Evolutionary conservation across 2,888 invertebrate genomes (phyloP).

Genomic region (Axea sp.): DNA sequence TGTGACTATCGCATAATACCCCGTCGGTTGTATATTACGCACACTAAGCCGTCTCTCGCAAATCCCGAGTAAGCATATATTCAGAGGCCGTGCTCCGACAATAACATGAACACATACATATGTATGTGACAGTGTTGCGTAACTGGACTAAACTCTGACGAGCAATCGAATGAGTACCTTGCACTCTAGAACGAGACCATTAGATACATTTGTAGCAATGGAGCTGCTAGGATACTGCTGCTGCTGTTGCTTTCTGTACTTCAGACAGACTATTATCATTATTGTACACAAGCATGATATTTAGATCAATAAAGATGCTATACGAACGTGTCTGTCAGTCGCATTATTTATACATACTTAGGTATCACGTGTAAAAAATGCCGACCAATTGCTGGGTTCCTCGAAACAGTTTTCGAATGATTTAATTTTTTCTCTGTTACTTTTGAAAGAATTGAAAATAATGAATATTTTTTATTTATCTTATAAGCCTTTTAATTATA

Average conservation of each 20-base stretch:
- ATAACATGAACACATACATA: conserved; percentile 39
- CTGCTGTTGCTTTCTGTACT: conserved; percentile 36
- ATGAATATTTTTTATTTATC: too few relatives aligned
- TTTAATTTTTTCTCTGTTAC: too few relatives aligned
- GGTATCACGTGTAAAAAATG: too few relatives aligned
- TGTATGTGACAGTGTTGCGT: conserved; percentile 54
- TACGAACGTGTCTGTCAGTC: conserved; percentile 15
- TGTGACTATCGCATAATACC: conserved; percentile 44
- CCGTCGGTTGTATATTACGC: conserved; percentile 32
- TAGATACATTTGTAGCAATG: conserved; percentile 58
- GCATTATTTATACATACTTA: conserved; percentile 24
- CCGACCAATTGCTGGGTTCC: too few relatives aligned
- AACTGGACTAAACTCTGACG: conserved; percentile 54
- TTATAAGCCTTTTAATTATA: too few relatives aligned
- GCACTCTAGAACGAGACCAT: conserved; percentile 60
- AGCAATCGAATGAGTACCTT: conserved; percentile 60
- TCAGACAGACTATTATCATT: conserved; percentile 57
- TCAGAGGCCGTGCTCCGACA: conserved; percentile 32
- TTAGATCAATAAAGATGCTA: conserved; percentile 51
- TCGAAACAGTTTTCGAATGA: too few relatives aligned
- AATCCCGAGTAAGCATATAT: conserved; percentile 47
- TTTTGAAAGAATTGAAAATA: too few relatives aligned
- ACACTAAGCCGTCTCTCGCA: conserved; percentile 38
- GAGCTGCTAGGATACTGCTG: conserved; percentile 35
- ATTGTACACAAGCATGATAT: conserved; percentile 44